phyloP scores from a whole-genome alignment of 2,113 vertebrate species.

The Rhombomys opimus region DNA sequence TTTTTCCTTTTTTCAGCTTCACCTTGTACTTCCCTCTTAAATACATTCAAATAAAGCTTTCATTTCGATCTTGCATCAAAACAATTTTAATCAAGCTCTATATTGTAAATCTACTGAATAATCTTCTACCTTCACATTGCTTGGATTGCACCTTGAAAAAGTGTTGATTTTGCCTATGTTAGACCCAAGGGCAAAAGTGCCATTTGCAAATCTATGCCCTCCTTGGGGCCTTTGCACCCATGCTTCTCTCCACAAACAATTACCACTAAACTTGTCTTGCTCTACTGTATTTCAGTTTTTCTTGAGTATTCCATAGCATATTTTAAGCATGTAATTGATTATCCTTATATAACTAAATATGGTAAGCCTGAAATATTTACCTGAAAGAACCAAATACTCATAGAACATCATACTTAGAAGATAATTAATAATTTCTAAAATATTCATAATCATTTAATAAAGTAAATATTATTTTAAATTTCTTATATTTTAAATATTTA shows the following conservation, averaged over 20 bases:
- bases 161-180: neutral
- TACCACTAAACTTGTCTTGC: neutral
- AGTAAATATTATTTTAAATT: neutral
- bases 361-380: neutral
- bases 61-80: neutral
- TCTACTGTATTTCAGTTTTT: neutral
- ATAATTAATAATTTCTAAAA: neutral
- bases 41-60: neutral
- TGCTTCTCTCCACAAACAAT: fast-evolving
- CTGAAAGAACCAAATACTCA: neutral
- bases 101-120: neutral
- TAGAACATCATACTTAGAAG: neutral
- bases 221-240: neutral
- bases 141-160: neutral
- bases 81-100: neutral
- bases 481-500: neutral
- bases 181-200: neutral
- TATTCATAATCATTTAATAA: neutral
- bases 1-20: neutral
- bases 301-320: neutral
- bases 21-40: neutral
- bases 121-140: neutral
- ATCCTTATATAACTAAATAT: neutral
- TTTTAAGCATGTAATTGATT: neutral
- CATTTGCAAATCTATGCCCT: neutral